These are phyloP conservation scores for Teinopalpus imperialis DNA, from an alignment of 2,888 invertebrate genomes.

Conservation along the genomic window DNA sequence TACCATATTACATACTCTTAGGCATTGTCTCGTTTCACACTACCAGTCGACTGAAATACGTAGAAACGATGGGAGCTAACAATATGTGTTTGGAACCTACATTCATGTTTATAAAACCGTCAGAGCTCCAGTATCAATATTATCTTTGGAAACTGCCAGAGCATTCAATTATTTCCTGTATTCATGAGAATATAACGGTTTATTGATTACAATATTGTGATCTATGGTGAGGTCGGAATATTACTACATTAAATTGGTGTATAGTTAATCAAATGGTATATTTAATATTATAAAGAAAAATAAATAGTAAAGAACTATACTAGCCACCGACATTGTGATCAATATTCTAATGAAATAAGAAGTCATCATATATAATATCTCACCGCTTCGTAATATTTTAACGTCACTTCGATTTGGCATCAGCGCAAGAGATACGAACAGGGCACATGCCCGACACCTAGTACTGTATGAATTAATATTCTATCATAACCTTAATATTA, in stretches of 20 bases:
- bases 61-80: slow-evolving; percentile 20
- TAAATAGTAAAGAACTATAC: no score
- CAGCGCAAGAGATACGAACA: slow-evolving; percentile 1
- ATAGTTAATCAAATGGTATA: no score
- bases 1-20: no score
- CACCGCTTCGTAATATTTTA: neutral
- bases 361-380: neutral
- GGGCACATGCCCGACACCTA: neutral
- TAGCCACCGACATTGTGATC: no score
- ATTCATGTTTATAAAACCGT: slow-evolving; percentile 36
- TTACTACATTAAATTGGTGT: no score
- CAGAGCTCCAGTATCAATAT: slow-evolving; percentile 35
- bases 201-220: neutral
- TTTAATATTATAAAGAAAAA: no score
- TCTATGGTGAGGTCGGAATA: no score
- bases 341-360: neutral
- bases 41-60: slow-evolving; percentile 20
- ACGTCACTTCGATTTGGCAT: slow-evolving; percentile 3
- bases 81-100: slow-evolving; percentile 32
- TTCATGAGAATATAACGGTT: slow-evolving; percentile 9
- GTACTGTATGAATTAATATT: neutral
- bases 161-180: slow-evolving; percentile 14
- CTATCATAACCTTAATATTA: neutral
- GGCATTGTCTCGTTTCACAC: no score
- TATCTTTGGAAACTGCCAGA: slow-evolving; percentile 31